A percentile compares a stretch with the other conserved stretches of the same genome.
Conservation (phyloP, 2,797 vertebrate species). For the Periophthalmus magnuspinnatus region DNA sequence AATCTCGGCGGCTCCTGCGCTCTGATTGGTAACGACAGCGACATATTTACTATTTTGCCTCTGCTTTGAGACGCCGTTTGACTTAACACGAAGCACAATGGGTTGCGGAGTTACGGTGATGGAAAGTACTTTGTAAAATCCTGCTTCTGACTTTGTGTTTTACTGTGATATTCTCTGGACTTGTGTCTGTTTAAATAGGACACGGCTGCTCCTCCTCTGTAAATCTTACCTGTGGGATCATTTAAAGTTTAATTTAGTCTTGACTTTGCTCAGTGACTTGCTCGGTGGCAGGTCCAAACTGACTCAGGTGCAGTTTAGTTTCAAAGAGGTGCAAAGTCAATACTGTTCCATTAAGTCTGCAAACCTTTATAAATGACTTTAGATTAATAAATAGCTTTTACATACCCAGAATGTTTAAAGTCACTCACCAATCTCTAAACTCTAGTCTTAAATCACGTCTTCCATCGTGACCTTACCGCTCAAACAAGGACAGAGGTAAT, state of each 20-base stretch:
- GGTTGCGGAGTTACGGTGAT: no score
- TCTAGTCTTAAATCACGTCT: neutral
- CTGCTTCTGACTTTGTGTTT: neutral
- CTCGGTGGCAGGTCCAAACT: neutral
- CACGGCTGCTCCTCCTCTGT: neutral
- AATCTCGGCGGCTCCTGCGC: no score
- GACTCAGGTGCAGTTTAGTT: no score
- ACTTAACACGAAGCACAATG: no score
- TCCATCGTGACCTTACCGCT: slow-evolving; percentile 7
- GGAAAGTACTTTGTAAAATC: neutral
- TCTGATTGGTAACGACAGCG: no score
- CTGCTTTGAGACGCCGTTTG: no score
- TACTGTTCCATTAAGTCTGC: no score
- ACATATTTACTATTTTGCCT: no score
- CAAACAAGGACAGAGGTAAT: neutral
- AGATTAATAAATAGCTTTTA: neutral
- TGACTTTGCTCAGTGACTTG: neutral
- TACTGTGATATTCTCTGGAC: neutral
- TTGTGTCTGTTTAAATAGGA: slow-evolving; percentile 2
- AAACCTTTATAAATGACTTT: no score
- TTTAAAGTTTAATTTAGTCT: slow-evolving; percentile 8
- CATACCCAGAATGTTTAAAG: neutral
- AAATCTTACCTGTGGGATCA: slow-evolving; percentile 1
- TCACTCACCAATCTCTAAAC: neutral
- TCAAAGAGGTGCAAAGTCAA: no score